phyloP scores from a whole-genome alignment of 1,140 invertebrate species.

The Oppia nitens region DNA sequence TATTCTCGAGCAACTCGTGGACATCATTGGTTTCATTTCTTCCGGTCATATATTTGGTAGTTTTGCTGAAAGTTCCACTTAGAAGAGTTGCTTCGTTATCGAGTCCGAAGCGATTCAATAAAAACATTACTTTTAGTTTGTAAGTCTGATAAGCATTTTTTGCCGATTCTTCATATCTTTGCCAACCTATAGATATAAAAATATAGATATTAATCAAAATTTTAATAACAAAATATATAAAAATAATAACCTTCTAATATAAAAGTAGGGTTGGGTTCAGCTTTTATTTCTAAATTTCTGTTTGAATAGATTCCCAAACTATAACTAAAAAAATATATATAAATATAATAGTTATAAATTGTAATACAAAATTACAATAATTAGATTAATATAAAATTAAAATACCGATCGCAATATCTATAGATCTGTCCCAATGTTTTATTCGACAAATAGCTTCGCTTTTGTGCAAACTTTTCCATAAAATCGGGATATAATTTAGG shows the following conservation, averaged over 20 bases:
- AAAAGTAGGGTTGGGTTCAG: neutral
- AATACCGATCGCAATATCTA: slow-evolving; percentile 8
- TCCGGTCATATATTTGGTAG: neutral
- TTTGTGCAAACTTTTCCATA: slow-evolving; percentile 21
- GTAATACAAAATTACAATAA: too few relatives aligned
- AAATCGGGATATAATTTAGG: slow-evolving; percentile 22
- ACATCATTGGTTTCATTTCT: neutral
- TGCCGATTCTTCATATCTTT: slow-evolving; percentile 15
- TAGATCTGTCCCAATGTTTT: slow-evolving; percentile 17
- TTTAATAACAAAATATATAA: neutral
- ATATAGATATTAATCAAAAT: slow-evolving; percentile 11
- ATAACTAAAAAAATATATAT: too few relatives aligned
- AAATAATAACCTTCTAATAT: neutral
- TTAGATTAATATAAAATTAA: too few relatives aligned
- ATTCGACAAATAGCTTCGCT: slow-evolving; percentile 15
- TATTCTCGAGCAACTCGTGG: neutral
- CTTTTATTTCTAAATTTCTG: neutral
- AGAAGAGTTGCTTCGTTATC: slow-evolving; percentile 4
- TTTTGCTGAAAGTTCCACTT: neutral
- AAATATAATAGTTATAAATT: too few relatives aligned
- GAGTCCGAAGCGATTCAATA: slow-evolving; percentile 12
- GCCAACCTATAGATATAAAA: slow-evolving; percentile 18
- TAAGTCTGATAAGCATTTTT: slow-evolving; percentile 6
- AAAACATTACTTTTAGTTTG: slow-evolving; percentile 5
- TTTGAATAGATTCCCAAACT: neutral